These are phyloP conservation scores for Solen grandis DNA, from an alignment of 1,140 invertebrate genomes.

Conservation along the genomic window DNA sequence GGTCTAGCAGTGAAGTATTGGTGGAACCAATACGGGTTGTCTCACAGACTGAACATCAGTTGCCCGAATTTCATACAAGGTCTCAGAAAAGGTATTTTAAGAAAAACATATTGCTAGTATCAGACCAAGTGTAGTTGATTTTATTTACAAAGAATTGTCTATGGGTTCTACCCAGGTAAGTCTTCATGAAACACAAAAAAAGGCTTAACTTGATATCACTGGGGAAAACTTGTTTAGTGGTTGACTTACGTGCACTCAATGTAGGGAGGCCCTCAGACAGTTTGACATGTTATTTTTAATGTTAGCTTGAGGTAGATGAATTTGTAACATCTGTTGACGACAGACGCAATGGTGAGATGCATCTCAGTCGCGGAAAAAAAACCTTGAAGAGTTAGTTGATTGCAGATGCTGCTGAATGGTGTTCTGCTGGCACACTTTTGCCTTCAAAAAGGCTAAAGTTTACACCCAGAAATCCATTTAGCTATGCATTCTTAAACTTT, in stretches of 20 bases:
- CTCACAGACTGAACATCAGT: background rate
- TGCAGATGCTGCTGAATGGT: background rate
- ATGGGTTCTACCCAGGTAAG: background rate
- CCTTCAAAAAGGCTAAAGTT: conserved; percentile 31
- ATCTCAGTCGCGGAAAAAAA: conserved; percentile 14
- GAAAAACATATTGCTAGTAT: conserved; percentile 1
- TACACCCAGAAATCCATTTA: conserved; percentile 20
- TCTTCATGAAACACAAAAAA: conserved; percentile 18
- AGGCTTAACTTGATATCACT: conserved; percentile 2
- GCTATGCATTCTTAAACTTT: conserved; percentile 19
- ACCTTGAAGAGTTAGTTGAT: conserved; percentile 36
- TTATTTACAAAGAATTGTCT: conserved; percentile 36
- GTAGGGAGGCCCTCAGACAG: conserved; percentile 18
- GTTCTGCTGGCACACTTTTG: conserved; percentile 2
- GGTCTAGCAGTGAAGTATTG: background rate
- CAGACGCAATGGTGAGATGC: background rate
- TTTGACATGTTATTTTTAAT: conserved; percentile 35
- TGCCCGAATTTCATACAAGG: conserved; percentile 36
- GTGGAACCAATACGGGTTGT: no score
- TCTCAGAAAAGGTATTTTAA: conserved; percentile 23
- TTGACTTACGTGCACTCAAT: conserved; percentile 51
- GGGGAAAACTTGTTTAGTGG: conserved; percentile 38
- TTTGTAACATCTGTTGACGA: conserved; percentile 43
- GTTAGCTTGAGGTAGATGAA: conserved; percentile 18
- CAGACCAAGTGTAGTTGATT: conserved; percentile 23